phyloP scores from a whole-genome alignment of 2,113 vertebrate species.

The Trinectes maculatus region DNA sequence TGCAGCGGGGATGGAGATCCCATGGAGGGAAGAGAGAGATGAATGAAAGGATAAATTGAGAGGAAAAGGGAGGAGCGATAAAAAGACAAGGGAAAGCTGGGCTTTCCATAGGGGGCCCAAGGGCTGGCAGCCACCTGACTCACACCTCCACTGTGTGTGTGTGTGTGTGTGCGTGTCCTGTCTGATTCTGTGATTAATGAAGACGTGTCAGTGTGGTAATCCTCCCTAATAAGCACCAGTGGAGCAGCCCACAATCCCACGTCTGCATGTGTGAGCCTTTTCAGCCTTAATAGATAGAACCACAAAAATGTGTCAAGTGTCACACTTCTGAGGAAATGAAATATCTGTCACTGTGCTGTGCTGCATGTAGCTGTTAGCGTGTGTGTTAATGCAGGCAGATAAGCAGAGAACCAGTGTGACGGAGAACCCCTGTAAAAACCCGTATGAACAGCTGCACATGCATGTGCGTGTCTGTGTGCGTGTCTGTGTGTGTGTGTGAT shows the following conservation, averaged over 20 bases:
- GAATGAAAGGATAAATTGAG: slow-evolving; percentile 42
- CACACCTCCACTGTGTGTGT: slow-evolving; percentile 57
- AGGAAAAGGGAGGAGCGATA: slow-evolving; percentile 46
- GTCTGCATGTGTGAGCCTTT: slow-evolving; percentile 27
- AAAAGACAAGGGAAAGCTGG: slow-evolving; percentile 59
- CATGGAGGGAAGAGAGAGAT: slow-evolving; percentile 31
- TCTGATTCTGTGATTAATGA: slow-evolving; percentile 89
- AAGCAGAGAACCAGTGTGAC: slow-evolving; percentile 16
- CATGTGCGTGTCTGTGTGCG: slow-evolving; percentile 16
- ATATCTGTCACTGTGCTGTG: background rate
- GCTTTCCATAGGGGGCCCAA: slow-evolving; percentile 61
- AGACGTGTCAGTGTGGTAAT: slow-evolving; percentile 88
- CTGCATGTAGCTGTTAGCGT: slow-evolving; percentile 7
- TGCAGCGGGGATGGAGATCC: slow-evolving; percentile 52
- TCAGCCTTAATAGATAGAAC: background rate
- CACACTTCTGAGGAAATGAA: background rate
- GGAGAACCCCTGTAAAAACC: slow-evolving; percentile 13
- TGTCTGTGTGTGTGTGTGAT: slow-evolving; percentile 22
- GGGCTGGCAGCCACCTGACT: slow-evolving; percentile 70
- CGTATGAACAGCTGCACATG: slow-evolving; percentile 27
- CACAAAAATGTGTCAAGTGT: slow-evolving; percentile 11
- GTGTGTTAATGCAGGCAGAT: slow-evolving; percentile 2
- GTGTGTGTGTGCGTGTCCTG: slow-evolving; percentile 54
- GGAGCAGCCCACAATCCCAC: slow-evolving; percentile 64
- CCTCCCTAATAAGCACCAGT: slow-evolving; percentile 84